A percentile compares a stretch with the other conserved stretches of the same genome.
Evolutionary conservation across 35 echinoderm and acorn worm genomes (phyloP).

Genomic region (Stichopus chloronotus): DNA sequence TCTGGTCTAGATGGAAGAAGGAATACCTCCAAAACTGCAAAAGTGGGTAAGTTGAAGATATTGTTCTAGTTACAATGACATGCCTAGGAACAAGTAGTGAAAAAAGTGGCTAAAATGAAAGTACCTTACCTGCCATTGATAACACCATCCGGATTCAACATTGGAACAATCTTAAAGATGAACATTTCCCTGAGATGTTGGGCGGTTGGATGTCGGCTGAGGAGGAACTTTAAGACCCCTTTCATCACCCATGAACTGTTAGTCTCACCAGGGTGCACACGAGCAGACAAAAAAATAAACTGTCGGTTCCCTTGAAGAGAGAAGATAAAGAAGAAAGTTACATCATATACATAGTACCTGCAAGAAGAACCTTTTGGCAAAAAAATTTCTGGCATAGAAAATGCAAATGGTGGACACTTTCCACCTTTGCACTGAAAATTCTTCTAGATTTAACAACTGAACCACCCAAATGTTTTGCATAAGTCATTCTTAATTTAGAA

Average conservation of each 20-base stretch:
- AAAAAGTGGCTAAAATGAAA: not conserved
- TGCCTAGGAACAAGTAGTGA: not conserved
- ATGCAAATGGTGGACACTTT: too few species aligned
- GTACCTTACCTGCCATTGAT: slow-evolving; percentile 87
- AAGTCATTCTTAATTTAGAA: too few species aligned
- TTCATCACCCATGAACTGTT: slow-evolving; percentile 99
- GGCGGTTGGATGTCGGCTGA: slow-evolving; percentile 84
- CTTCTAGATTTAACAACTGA: too few species aligned
- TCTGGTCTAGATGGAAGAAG: too few species aligned
- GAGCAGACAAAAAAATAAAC: slow-evolving; percentile 88
- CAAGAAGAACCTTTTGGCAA: too few species aligned
- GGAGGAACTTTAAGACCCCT: slow-evolving; percentile 78
- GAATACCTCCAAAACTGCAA: slow-evolving; percentile 29
- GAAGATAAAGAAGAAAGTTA: slow-evolving; percentile 12
- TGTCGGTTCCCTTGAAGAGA: slow-evolving; percentile 67
- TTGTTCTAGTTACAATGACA: not conserved
- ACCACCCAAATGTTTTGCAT: too few species aligned
- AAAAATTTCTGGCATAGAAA: too few species aligned
- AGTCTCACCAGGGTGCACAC: slow-evolving; percentile 93
- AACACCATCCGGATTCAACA: slow-evolving; percentile 98
- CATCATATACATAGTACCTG: not conserved
- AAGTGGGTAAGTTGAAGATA: not conserved
- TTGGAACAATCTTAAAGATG: slow-evolving; percentile 97
- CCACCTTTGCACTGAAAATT: too few species aligned
- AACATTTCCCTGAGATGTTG: slow-evolving; percentile 75